Percentiles rank a stretch among this genome's conserved stretches.
Evolutionary conservation across 2,113 vertebrate species (phyloP).

Genomic region (Seriola quinqueradiata): DNA sequence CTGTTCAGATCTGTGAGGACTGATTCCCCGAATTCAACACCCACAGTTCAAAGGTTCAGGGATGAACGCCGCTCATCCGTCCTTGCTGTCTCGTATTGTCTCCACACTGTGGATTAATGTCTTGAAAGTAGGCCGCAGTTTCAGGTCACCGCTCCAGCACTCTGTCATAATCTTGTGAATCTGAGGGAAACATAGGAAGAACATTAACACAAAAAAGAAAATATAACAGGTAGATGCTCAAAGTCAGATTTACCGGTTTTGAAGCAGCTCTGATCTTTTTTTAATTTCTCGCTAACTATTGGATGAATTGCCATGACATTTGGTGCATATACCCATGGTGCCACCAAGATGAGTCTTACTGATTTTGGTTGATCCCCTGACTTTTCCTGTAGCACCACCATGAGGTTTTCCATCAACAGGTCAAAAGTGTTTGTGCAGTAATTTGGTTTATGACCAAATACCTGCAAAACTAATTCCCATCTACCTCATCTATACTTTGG

Average conservation of each 20-base stretch:
- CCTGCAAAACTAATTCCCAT: no score
- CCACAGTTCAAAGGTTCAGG: constrained; percentile 37
- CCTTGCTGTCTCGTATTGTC: constrained; percentile 85
- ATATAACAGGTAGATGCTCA: not conserved
- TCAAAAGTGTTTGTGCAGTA: no score
- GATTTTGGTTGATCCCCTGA: no score
- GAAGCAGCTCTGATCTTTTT: not conserved
- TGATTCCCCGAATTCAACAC: not conserved
- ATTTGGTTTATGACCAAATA: not conserved
- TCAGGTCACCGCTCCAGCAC: constrained; percentile 91
- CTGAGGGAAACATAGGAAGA: constrained; percentile 73
- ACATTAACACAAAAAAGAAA: not conserved
- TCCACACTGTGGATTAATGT: constrained; percentile 89
- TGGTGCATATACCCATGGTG: not conserved
- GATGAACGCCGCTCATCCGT: constrained; percentile 79
- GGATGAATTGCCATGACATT: not conserved
- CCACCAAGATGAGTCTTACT: no score
- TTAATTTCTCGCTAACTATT: no score
- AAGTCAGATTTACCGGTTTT: not conserved
- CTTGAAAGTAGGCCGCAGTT: constrained; percentile 89
- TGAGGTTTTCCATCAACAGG: no score
- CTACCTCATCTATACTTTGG: not conserved
- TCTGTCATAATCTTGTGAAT: constrained; percentile 92
- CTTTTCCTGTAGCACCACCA: no score
- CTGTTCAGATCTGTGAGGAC: not conserved